phyloP scores from a whole-genome alignment of 2,888 invertebrate genomes.

The Catonia carolina region DNA sequence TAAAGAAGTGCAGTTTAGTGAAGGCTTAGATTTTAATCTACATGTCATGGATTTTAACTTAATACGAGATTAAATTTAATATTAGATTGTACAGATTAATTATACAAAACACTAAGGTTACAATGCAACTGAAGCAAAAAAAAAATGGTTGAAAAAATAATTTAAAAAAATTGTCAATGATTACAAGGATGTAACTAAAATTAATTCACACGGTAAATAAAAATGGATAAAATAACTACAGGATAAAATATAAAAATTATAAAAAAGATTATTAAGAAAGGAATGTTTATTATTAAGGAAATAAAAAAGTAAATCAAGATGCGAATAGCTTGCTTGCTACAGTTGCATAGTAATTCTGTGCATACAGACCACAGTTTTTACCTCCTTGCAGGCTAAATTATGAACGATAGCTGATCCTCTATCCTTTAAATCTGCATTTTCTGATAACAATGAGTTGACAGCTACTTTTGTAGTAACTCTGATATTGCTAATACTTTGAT shows the following conservation, averaged over 20 bases:
- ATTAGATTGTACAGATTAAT: too few species aligned
- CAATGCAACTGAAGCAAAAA: background rate
- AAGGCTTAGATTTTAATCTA: too few species aligned
- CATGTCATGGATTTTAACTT: too few species aligned
- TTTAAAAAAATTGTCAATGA: background rate
- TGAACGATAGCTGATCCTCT: slow-evolving; percentile 80
- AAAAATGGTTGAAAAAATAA: background rate
- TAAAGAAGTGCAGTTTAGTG: too few species aligned
- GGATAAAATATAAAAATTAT: too few species aligned
- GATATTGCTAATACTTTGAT: slow-evolving; percentile 76
- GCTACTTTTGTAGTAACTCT: slow-evolving; percentile 86
- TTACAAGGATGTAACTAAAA: background rate
- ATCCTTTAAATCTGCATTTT: slow-evolving; percentile 63
- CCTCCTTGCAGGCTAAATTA: slow-evolving; percentile 92
- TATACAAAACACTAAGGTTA: background rate
- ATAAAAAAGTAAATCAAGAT: too few species aligned
- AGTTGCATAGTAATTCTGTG: too few species aligned
- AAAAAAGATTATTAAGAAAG: background rate
- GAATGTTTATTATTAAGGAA: too few species aligned
- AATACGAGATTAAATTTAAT: too few species aligned
- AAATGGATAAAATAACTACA: background rate
- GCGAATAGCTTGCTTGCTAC: slow-evolving; percentile 34
- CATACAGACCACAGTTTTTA: slow-evolving; percentile 92
- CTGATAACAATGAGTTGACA: slow-evolving; percentile 74
- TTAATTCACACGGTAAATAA: background rate